A percentile compares a stretch with the other conserved stretches of the same genome.
These are phyloP conservation scores for Paramormyrops hopkinsi DNA, from an alignment of 2,797 vertebrate species.

Conservation along the genomic window DNA sequence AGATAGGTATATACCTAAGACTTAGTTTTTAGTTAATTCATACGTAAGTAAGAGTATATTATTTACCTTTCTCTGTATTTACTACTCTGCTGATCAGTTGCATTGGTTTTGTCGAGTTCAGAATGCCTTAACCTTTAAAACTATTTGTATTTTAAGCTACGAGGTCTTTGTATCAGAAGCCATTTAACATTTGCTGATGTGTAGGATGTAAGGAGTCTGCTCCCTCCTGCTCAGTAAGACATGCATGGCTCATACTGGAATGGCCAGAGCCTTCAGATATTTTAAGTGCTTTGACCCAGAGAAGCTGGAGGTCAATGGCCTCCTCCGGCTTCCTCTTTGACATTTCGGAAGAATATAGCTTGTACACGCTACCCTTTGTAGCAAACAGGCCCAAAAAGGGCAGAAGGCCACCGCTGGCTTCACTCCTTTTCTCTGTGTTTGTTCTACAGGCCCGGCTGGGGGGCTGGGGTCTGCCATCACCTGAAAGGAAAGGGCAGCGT, in stretches of 20 bases:
- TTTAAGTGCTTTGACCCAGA: constrained; percentile 14
- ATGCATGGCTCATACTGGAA: neutral
- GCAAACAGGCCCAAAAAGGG: neutral
- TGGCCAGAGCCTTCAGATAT: neutral
- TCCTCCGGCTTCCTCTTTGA: neutral
- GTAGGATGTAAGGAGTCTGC: neutral
- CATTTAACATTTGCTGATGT: neutral
- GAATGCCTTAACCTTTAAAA: neutral
- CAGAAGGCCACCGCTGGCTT: neutral
- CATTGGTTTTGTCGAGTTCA: neutral
- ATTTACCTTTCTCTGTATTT: neutral
- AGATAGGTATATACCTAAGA: neutral
- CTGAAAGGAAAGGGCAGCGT: constrained; percentile 1
- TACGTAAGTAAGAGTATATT: neutral
- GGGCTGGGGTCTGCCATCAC: neutral
- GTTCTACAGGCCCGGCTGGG: neutral
- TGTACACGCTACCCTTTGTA: constrained; percentile 5
- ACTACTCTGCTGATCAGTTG: neutral
- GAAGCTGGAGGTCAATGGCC: constrained; percentile 10
- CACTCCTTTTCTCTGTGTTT: neutral
- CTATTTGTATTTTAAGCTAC: neutral
- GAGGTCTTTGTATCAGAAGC: neutral
- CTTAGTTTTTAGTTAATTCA: neutral
- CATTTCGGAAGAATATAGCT: constrained; percentile 1
- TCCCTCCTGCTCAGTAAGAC: neutral